Conservation (phyloP, 1,140 invertebrate species). For the Leptopilina clavipes region DNA sequence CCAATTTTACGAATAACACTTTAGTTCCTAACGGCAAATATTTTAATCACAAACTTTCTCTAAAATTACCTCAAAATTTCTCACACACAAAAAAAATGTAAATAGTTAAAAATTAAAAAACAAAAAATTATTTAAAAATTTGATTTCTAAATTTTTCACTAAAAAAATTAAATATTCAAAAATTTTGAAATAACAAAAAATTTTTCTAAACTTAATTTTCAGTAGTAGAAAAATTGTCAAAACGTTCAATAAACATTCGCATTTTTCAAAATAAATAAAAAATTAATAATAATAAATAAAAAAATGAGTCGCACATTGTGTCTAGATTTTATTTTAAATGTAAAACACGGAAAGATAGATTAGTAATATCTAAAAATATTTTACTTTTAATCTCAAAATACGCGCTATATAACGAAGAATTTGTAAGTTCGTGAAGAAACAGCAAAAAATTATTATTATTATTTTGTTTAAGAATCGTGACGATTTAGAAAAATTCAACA, state of each 20-base stretch:
- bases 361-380: background rate
- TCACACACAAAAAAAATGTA: too few species aligned
- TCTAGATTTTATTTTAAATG: background rate
- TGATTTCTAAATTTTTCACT: too few species aligned
- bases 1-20: background rate
- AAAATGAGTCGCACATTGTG: constrained; percentile 1
- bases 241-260: background rate
- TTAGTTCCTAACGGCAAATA: too few species aligned
- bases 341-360: constrained; percentile 11
- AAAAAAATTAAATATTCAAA: too few species aligned
- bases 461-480: background rate
- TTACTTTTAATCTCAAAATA: background rate
- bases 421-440: background rate
- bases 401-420: too few species aligned
- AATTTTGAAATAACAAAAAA: too few species aligned
- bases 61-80: too few species aligned
- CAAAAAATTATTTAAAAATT: too few species aligned
- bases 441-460: background rate
- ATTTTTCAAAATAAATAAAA: background rate
- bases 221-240: background rate
- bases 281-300: background rate
- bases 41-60: too few species aligned
- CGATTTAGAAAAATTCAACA: background rate
- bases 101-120: too few species aligned
- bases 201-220: too few species aligned